These are phyloP conservation scores for Ennomos quercinarius DNA, from an alignment of 2,888 invertebrate genomes.

Conservation along the genomic window DNA sequence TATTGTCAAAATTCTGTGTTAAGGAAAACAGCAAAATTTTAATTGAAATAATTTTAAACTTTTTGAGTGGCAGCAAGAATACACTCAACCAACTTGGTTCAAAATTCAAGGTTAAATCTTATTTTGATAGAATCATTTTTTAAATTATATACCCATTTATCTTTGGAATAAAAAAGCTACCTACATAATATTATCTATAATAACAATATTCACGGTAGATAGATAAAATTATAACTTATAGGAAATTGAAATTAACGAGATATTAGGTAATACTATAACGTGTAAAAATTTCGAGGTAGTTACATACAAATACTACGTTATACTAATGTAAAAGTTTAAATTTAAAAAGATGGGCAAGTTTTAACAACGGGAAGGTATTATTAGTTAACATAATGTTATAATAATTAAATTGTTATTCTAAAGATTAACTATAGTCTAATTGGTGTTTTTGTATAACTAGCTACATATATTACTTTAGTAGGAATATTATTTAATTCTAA, in stretches of 20 bases:
- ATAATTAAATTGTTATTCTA: conserved; percentile 50
- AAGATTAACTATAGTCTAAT: conserved; percentile 62
- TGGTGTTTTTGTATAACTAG: conserved; percentile 75
- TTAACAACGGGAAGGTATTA: conserved; percentile 28
- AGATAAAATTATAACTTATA: background rate
- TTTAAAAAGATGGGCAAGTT: conserved; percentile 53
- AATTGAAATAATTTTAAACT: too few species aligned
- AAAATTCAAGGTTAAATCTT: too few species aligned
- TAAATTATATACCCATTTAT: too few species aligned
- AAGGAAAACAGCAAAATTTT: too few species aligned
- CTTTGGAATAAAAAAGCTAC: too few species aligned
- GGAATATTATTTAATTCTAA: conserved; percentile 46
- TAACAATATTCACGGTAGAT: too few species aligned
- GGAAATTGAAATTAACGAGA: conserved; percentile 9
- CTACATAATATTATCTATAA: too few species aligned
- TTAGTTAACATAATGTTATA: conserved; percentile 3
- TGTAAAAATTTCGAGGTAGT: conserved; percentile 60
- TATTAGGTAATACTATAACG: conserved; percentile 49
- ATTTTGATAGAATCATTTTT: too few species aligned
- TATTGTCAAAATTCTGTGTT: too few species aligned
- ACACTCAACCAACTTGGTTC: too few species aligned
- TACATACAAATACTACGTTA: conserved; percentile 52
- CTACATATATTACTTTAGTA: conserved; percentile 62
- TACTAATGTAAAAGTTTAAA: conserved; percentile 56
- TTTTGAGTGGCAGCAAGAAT: too few species aligned